Evolutionary conservation across 2,797 vertebrate genomes (phyloP).

Genomic region (Gymnothorax reevesii): DNA sequence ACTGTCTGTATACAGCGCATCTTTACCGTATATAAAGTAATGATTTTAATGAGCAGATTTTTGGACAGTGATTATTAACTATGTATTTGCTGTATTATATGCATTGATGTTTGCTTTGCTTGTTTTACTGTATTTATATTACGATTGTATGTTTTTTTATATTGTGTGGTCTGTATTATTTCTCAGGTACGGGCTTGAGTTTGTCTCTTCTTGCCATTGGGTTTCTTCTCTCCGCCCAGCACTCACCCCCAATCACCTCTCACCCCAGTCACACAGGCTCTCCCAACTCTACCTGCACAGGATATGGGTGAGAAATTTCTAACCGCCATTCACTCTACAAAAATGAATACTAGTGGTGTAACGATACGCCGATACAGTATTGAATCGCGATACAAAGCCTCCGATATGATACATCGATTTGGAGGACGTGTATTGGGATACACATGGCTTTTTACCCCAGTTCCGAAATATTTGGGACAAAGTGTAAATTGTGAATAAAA

Average conservation of each 20-base stretch:
- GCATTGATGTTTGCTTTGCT: background rate
- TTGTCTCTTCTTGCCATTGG: constrained; percentile 86
- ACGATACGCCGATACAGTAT: no score
- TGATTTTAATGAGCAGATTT: background rate
- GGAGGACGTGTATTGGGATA: no score
- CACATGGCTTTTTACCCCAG: no score
- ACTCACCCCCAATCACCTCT: constrained; percentile 86
- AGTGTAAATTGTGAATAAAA: no score
- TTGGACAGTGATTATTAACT: background rate
- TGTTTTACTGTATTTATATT: background rate
- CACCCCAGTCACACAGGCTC: constrained; percentile 76
- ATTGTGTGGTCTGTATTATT: background rate
- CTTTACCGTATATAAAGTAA: background rate
- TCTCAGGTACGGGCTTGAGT: constrained; percentile 85
- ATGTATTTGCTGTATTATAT: constrained; percentile 19
- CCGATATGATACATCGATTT: no score
- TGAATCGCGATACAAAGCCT: no score
- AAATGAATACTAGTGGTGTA: background rate
- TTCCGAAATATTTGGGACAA: no score
- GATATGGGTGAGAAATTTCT: constrained; percentile 71
- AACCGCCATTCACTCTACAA: background rate
- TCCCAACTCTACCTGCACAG: constrained; percentile 84
- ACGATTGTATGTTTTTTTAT: background rate
- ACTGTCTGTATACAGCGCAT: background rate
- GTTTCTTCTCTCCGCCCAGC: constrained; percentile 90